Evolutionary conservation across 2,888 invertebrate species (phyloP).

Genomic region (Meiosimyza platycephala): DNA sequence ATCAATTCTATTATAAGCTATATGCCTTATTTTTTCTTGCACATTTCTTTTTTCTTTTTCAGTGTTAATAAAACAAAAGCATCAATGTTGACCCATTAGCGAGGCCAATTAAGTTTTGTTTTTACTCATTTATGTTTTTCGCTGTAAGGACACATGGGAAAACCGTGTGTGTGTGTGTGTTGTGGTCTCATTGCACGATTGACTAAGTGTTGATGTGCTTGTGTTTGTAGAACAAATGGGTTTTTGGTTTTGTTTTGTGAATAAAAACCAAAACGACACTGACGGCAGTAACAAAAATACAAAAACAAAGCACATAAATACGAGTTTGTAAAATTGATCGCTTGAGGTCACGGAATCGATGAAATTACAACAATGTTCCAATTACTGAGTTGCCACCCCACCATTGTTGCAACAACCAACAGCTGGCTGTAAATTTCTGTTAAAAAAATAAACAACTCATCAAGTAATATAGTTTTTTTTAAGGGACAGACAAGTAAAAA

Average conservation of each 20-base stretch:
- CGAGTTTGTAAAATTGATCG: slow-evolving; percentile 14
- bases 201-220: no score
- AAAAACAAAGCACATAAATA: background rate
- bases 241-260: background rate
- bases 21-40: no score
- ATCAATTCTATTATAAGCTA: no score
- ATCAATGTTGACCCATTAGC: slow-evolving; percentile 28
- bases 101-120: slow-evolving; percentile 23
- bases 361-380: slow-evolving; percentile 23
- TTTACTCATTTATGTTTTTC: slow-evolving; percentile 8
- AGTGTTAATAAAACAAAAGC: slow-evolving; percentile 20
- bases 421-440: no score
- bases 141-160: background rate
- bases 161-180: no score
- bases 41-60: background rate
- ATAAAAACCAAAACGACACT: background rate
- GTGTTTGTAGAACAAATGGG: background rate
- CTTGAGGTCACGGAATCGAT: slow-evolving; percentile 29
- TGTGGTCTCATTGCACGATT: no score
- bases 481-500: no score
- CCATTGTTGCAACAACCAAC: no score
- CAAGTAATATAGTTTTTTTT: no score
- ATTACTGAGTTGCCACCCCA: background rate
- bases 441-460: no score
- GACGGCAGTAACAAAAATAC: background rate